A percentile compares a stretch with the other conserved stretches of the same genome.
Conservation (phyloP, 2,888 invertebrate genomes). For the Dolomedes plantarius region DNA sequence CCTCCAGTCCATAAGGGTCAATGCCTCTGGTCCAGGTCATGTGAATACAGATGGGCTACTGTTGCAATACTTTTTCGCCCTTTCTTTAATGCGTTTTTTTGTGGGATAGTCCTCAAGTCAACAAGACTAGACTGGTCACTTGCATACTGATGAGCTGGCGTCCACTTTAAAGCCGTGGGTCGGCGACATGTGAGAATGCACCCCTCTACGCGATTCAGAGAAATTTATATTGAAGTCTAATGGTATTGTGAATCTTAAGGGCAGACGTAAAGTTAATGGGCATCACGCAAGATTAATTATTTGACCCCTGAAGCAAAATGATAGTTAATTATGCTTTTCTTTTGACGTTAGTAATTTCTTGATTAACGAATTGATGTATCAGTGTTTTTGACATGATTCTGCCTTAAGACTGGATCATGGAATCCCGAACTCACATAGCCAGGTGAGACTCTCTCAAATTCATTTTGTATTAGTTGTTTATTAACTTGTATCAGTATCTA, state of each 20-base stretch:
- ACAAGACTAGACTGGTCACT: not conserved
- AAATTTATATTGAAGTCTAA: not conserved
- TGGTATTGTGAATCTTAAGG: too few species aligned
- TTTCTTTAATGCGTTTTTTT: not conserved
- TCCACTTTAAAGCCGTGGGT: not conserved
- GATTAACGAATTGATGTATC: too few species aligned
- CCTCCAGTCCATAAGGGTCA: constrained; percentile 42
- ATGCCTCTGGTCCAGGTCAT: constrained; percentile 39
- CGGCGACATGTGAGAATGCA: not conserved
- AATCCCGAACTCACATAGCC: too few species aligned
- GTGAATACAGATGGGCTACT: constrained; percentile 36
- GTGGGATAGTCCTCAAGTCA: constrained; percentile 21
- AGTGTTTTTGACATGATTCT: too few species aligned
- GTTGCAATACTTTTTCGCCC: not conserved
- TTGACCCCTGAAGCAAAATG: too few species aligned
- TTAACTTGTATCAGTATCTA: too few species aligned
- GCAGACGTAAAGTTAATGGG: not conserved
- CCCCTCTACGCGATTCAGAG: not conserved
- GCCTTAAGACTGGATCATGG: too few species aligned
- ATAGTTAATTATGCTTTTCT: too few species aligned
- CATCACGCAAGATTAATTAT: too few species aligned
- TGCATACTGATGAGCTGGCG: constrained; percentile 38
- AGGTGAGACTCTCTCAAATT: too few species aligned
- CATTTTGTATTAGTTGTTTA: too few species aligned
- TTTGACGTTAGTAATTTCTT: too few species aligned